These are phyloP conservation scores for Nymphalis polychloros DNA, from an alignment of 2,888 invertebrate species.

Conservation along the genomic window DNA sequence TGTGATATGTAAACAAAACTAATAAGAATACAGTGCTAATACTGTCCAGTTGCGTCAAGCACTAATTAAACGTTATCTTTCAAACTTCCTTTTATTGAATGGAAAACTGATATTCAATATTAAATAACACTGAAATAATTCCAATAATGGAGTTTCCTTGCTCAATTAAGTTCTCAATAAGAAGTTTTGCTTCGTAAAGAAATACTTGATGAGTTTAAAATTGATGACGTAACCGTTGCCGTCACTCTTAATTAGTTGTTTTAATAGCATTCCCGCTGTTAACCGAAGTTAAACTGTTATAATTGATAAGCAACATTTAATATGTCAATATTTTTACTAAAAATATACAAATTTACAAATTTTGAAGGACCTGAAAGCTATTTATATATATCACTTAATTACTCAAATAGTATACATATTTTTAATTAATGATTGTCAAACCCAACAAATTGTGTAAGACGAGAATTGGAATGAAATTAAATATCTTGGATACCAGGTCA, in stretches of 20 bases:
- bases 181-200: conserved; percentile 21
- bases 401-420: too few species aligned
- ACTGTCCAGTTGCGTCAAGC: too few species aligned
- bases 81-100: conserved; percentile 1
- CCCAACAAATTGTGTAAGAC: too few species aligned
- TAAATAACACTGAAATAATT: conserved; percentile 23
- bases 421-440: too few species aligned
- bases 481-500: too few species aligned
- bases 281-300: not conserved
- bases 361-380: too few species aligned
- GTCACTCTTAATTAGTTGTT: conserved; percentile 23
- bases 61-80: not conserved
- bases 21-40: too few species aligned
- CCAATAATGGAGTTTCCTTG: conserved; percentile 11
- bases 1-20: too few species aligned
- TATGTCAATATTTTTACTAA: not conserved
- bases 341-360: too few species aligned
- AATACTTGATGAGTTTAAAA: conserved; percentile 27
- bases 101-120: conserved; percentile 19
- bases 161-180: conserved; percentile 33
- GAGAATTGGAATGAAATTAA: too few species aligned
- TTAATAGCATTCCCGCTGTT: conserved; percentile 3
- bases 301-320: not conserved
- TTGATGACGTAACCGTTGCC: conserved; percentile 18
- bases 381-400: too few species aligned